Evolutionary conservation across 2,113 vertebrate genomes (phyloP).

Genomic region (Hiodon tergisus): DNA sequence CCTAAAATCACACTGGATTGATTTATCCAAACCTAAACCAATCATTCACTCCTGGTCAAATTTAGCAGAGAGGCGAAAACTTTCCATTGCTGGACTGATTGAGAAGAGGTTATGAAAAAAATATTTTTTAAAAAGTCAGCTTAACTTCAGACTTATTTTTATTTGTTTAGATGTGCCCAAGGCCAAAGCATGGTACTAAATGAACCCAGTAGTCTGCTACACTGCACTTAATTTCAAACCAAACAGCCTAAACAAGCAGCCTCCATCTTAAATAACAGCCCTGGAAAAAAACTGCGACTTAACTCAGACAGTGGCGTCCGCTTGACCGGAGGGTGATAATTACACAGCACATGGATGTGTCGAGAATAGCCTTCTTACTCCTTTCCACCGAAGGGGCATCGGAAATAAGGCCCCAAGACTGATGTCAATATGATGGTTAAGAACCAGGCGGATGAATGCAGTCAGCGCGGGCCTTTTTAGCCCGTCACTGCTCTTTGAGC

Average conservation of each 20-base stretch:
- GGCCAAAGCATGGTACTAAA: too few species aligned
- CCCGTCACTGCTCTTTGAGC: conserved; percentile 11
- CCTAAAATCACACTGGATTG: too few species aligned
- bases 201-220: too few species aligned
- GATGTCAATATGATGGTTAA: conserved; percentile 31
- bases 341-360: not conserved
- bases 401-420: conserved; percentile 25
- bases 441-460: conserved; percentile 13
- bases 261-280: not conserved
- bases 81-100: too few species aligned
- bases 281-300: not conserved
- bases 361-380: conserved; percentile 22
- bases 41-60: too few species aligned
- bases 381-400: conserved; percentile 16
- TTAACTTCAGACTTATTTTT: too few species aligned
- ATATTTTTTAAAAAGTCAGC: too few species aligned
- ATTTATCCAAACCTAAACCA: too few species aligned
- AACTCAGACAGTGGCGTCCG: not conserved
- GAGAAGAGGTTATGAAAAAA: too few species aligned
- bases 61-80: too few species aligned
- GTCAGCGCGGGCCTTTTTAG: not conserved
- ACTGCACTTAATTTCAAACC: too few species aligned
- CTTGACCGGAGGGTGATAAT: conserved; percentile 1
- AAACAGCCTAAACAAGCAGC: not conserved
- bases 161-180: too few species aligned